Conservation (phyloP, 2,113 vertebrate species). For the Amblyopsis rosae region DNA sequence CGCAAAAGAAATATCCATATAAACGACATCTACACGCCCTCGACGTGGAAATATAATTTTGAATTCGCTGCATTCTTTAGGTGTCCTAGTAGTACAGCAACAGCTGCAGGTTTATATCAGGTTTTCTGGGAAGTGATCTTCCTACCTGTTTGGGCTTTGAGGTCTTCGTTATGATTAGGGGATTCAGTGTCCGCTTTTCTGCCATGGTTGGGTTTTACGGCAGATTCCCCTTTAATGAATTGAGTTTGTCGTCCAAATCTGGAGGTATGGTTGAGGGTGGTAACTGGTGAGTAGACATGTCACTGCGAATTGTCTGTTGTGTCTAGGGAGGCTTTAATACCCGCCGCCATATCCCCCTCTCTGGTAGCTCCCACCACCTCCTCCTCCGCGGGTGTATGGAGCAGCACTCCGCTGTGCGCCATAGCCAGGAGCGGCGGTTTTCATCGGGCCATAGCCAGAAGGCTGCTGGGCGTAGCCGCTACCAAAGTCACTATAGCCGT, state of each 20-base stretch:
- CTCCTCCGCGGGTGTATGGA: slow-evolving; percentile 86
- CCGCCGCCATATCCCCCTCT: slow-evolving; percentile 68
- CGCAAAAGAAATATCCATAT: slow-evolving; percentile 64
- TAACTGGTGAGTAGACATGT: slow-evolving; percentile 4
- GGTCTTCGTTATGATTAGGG: slow-evolving; percentile 66
- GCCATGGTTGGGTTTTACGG: slow-evolving; percentile 61
- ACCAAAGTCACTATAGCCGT: slow-evolving; percentile 91
- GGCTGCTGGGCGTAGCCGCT: slow-evolving; percentile 87
- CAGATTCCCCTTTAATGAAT: slow-evolving; percentile 63
- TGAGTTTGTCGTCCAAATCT: slow-evolving; percentile 58
- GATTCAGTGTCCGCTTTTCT: slow-evolving; percentile 58
- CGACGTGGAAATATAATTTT: slow-evolving; percentile 49
- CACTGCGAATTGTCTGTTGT: slow-evolving; percentile 7
- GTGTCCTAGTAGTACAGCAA: slow-evolving; percentile 71
- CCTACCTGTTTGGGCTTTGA: slow-evolving; percentile 75
- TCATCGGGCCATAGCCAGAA: slow-evolving; percentile 90
- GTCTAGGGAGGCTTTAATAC: slow-evolving; percentile 43
- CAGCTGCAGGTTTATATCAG: slow-evolving; percentile 59
- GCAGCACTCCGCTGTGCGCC: slow-evolving; percentile 84
- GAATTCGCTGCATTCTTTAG: slow-evolving; percentile 32
- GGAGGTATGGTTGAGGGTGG: slow-evolving; percentile 35
- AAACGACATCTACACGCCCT: slow-evolving; percentile 59
- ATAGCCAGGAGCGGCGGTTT: slow-evolving; percentile 75
- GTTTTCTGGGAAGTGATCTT: slow-evolving; percentile 75
- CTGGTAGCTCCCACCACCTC: slow-evolving; percentile 58